Conservation (phyloP, 2,797 vertebrate genomes). For the Podarcis siculus region DNA sequence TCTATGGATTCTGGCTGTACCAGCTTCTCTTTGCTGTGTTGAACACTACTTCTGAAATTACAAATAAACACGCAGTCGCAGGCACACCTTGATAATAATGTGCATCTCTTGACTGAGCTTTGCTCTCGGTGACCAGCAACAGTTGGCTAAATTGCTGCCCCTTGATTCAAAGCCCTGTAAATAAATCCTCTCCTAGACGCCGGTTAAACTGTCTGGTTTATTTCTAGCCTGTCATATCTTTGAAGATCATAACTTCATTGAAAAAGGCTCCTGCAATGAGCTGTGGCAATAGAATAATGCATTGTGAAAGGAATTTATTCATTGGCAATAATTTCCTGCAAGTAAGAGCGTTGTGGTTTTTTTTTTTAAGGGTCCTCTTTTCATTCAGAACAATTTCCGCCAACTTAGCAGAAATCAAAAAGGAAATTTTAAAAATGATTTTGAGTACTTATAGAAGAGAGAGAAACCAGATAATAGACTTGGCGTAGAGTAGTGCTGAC, state of each 20-base stretch:
- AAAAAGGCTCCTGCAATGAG: constrained; percentile 22
- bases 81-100: background rate
- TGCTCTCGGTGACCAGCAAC: background rate
- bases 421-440: background rate
- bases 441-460: background rate
- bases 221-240: background rate
- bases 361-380: background rate
- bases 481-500: constrained; percentile 9
- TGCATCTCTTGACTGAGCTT: background rate
- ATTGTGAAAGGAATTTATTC: constrained; percentile 13
- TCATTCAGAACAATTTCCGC: constrained; percentile 23
- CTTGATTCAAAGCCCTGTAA: constrained; percentile 18
- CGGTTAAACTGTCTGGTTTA: constrained; percentile 22
- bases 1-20: too few relatives aligned
- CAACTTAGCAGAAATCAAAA: constrained; percentile 16
- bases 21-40: background rate
- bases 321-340: constrained; percentile 47
- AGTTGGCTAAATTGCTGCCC: background rate
- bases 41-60: background rate
- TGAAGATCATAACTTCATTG: constrained; percentile 11
- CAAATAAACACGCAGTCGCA: constrained; percentile 5
- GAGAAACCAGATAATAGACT: constrained; percentile 1
- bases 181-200: constrained; percentile 43
- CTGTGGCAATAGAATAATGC: constrained; percentile 1
- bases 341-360: background rate